Base-by-base conservation (phyloP, 2,888 invertebrate species). In the Scaptomyza cyrtandrae region DNA sequence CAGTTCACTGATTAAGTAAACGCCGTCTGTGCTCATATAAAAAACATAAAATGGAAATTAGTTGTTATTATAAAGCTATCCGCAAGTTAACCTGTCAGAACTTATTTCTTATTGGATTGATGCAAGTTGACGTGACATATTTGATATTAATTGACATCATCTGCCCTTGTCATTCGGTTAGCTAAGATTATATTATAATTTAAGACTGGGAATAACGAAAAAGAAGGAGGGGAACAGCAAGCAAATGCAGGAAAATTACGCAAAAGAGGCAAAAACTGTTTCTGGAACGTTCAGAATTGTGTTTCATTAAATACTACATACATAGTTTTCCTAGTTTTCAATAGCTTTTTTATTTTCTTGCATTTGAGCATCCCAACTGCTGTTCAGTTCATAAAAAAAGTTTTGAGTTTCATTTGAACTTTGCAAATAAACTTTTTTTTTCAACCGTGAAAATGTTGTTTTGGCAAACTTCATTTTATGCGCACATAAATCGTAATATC, bases 31-130 rank as follows among this genome's bases (percentile, higher is more conserved):
- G 27, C 78, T 61, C 61, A 77, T 77, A 61, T 77, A 66, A 72
- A 61, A 73, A 43, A 52, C 57, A 74, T 66, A 58, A 72, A 61
- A 77, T 61, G 56, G 27, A 61, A 58, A 57, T 69, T 76, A 71
- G 72, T 48, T 71, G 60, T 39, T 48, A 53, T 57, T 60, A 56
- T 43, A 33, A 35, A 10, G 19, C 57, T 27, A 46, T 44, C 24
- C 16, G 24, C 35, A 13, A 39, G 43, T 53, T 65, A 49, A 46
- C 49, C 52, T 64, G 62, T 54, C 62, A 45, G 37, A 45, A 24
- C 62, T 50, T 50, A 31, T 61, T 37, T 57, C 41, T 57, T 7
- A 24, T 14, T 35, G 50, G 31, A n/a, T 24, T 7, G 9, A n/a
- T 35, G 13, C 43, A 65, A 73, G 71, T 72, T 50, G 73, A 56